Base-by-base conservation (phyloP, 2,113 vertebrate genomes). In the Crotalus horridus region DNA sequence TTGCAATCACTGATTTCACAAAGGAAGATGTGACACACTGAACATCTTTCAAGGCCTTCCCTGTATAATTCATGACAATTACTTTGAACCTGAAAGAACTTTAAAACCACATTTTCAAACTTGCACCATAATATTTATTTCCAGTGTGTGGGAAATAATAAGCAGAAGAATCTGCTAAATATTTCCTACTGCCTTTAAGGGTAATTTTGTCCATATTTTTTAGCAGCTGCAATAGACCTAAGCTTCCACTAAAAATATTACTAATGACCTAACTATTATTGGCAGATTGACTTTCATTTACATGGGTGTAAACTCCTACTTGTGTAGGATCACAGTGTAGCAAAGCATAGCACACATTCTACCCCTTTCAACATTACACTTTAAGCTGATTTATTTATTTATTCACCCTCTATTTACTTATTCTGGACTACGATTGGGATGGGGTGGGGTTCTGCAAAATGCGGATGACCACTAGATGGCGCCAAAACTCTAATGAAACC, bases 51-150 rank as follows among this genome's bases (percentile, higher is more conserved):
- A 85, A 21, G 92, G 26, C 43, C 46, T 89, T 89, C 88, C 58
- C 54, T 92, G 88, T 85, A 86, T 89, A 92, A 92, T 89, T 92
- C 92, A 89, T 89, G 54, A 33, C 29, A 89, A 89, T 59, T 61
- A 85, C 54, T 53, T 55, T 51, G 54, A 89, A 89, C 29, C 24
- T 13, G 43, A 51, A 54, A 55, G 51, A 92, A 53, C 13, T 15
- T 69, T 55, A 54, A 24, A 74, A 55, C 91, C 69, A 85, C 69
- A 26, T 89, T 89, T 59, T 92, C 54, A 85, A 43, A 85, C 51
- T 85, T 20, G 39, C 59, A 54, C 88, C 69, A 89, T 46, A 92
- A 92, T 89, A 92, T 92, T 85, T 85, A 13, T 85, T 89, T 29
- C 46, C 11, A 24, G 21, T 6, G 1, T 92, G 43, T 74, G 12